Conservation (phyloP, 37 sponge, comb jelly and placozoan species). For the Mnemiopsis leidyi region DNA sequence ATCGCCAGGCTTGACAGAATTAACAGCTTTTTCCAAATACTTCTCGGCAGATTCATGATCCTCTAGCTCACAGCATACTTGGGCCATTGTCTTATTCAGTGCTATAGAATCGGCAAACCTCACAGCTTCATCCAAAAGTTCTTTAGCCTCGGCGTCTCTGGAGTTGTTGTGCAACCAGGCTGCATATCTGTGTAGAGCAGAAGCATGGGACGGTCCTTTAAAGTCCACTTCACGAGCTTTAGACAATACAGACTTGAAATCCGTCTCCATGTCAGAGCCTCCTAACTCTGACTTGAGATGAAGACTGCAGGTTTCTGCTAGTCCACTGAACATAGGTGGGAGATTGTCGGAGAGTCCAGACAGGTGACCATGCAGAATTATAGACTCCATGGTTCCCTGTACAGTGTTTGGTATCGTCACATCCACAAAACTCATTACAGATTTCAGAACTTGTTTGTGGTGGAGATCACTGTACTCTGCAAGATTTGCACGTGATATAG, state of each 20-base stretch:
- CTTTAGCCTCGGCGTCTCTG: conserved; percentile 22
- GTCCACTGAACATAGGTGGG: conserved; percentile 30
- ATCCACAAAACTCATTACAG: conserved; percentile 59
- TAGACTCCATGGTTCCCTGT: conserved; percentile 15
- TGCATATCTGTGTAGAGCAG: conserved; percentile 51
- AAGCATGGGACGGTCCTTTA: conserved; percentile 46
- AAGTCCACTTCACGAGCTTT: neutral
- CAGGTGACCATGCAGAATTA: conserved; percentile 34
- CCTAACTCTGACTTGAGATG: conserved; percentile 51
- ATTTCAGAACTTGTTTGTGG: conserved; percentile 53
- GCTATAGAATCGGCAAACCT: conserved; percentile 46
- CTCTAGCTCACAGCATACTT: conserved; percentile 41
- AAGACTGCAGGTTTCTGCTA: conserved; percentile 51
- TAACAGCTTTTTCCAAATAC: conserved; percentile 48
- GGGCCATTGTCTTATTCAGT: conserved; percentile 9
- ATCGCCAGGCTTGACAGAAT: conserved; percentile 55
- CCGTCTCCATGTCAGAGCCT: neutral
- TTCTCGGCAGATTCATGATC: conserved; percentile 27
- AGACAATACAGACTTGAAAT: neutral
- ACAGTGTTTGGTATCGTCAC: conserved; percentile 54
- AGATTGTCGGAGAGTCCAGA: neutral
- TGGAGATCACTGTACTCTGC: conserved; percentile 49
- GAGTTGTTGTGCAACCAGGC: conserved; percentile 43
- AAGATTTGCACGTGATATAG: conserved; percentile 2
- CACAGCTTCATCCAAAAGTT: conserved; percentile 14